A percentile compares a stretch with the other conserved stretches of the same genome.
These are phyloP conservation scores for Danaus chrysippus DNA, from an alignment of 2,888 invertebrate species.

Conservation along the genomic window DNA sequence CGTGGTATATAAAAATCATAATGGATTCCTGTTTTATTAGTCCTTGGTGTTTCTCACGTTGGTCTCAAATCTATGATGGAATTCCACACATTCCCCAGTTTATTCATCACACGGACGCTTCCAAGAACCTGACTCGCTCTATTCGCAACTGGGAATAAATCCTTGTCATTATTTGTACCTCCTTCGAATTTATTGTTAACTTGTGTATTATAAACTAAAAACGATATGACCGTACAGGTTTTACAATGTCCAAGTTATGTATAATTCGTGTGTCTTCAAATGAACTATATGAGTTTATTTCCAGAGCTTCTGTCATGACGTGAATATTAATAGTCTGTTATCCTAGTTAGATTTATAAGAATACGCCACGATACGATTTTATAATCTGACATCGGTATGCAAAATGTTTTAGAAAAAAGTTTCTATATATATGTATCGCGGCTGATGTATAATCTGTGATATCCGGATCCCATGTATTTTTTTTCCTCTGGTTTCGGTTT, in stretches of 20 bases:
- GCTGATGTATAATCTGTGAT: constrained; percentile 59
- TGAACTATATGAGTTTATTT: constrained; percentile 23
- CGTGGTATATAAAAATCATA: constrained; percentile 29
- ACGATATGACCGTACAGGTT: too few species aligned
- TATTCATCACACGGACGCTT: constrained; percentile 73
- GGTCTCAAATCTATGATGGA: constrained; percentile 69
- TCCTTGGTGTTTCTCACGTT: constrained; percentile 59
- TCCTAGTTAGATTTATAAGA: constrained; percentile 40
- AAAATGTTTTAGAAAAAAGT: constrained; percentile 57
- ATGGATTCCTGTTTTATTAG: constrained; percentile 44
- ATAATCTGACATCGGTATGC: constrained; percentile 47
- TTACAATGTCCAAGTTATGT: constrained; percentile 5
- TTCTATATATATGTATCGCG: constrained; percentile 51
- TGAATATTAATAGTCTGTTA: constrained; percentile 34
- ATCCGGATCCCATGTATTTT: constrained; percentile 68
- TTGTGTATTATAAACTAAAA: constrained; percentile 6
- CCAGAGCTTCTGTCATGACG: constrained; percentile 41
- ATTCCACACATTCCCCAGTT: constrained; percentile 65
- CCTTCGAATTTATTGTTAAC: constrained; percentile 1
- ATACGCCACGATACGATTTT: constrained; percentile 55
- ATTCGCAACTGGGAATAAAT: constrained; percentile 66
- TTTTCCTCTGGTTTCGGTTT: constrained; percentile 69
- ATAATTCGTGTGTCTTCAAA: constrained; percentile 39
- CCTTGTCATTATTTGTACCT: constrained; percentile 59
- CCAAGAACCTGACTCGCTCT: constrained; percentile 64